Conservation (phyloP, 2,797 vertebrate genomes). For the Iguana delicatissima region DNA sequence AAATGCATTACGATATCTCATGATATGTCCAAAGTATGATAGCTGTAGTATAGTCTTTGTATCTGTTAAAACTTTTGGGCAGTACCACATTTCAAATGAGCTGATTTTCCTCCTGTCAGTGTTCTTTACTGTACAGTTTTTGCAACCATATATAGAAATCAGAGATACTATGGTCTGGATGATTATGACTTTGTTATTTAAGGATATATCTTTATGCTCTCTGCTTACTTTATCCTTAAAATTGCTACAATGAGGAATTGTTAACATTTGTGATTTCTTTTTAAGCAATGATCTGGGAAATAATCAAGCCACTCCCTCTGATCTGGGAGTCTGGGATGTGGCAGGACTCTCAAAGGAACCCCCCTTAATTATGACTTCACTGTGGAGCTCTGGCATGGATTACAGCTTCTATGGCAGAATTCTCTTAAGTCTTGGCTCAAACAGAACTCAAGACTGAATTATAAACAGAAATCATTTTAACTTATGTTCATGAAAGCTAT, state of each 20-base stretch:
- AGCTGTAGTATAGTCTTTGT: too few species aligned
- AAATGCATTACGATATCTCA: too few species aligned
- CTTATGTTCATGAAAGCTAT: slow-evolving; percentile 22
- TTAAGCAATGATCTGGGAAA: background rate
- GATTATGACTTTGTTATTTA: too few species aligned
- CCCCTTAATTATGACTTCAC: slow-evolving; percentile 17
- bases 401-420: background rate
- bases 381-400: background rate
- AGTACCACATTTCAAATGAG: too few species aligned
- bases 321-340: background rate
- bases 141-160: too few species aligned
- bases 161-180: too few species aligned
- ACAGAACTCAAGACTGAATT: background rate
- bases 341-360: background rate
- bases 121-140: too few species aligned
- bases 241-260: background rate
- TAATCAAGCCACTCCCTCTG: background rate
- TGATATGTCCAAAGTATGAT: too few species aligned
- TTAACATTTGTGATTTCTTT: background rate
- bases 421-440: background rate
- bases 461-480: slow-evolving; percentile 37
- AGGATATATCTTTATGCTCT: too few species aligned
- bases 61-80: too few species aligned
- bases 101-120: too few species aligned
- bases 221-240: background rate